phyloP scores from a whole-genome alignment of 2,888 invertebrate species.

The Synanthedon andrenaeformis region DNA sequence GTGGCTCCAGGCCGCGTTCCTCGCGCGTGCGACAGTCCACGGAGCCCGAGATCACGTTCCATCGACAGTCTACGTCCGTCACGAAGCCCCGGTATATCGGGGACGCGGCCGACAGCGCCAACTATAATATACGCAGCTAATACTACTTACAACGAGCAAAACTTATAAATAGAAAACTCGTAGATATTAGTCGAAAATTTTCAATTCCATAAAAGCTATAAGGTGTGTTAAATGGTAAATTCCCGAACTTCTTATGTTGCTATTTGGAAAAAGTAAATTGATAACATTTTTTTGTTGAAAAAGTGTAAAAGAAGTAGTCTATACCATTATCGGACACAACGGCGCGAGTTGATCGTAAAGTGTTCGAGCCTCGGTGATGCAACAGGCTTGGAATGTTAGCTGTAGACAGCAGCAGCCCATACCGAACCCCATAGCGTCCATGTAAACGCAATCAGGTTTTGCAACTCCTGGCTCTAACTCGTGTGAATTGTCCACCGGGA shows the following conservation, averaged over 20 bases:
- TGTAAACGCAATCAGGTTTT: constrained; percentile 91
- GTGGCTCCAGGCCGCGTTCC: constrained; percentile 84
- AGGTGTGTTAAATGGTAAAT: no score
- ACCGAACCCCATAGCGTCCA: constrained; percentile 99
- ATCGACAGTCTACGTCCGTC: constrained; percentile 96
- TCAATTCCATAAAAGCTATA: no score
- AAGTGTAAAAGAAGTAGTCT: neutral
- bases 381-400: constrained; percentile 96
- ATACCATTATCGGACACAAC: constrained; percentile 95
- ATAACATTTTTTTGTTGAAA: no score
- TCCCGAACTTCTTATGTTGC: no score
- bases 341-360: constrained; percentile 98
- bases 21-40: constrained; percentile 96
- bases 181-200: no score
- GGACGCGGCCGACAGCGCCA: constrained; percentile 96
- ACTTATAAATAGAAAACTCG: no score
- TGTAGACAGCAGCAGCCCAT: constrained; percentile 99
- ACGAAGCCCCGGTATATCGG: constrained; percentile 94
- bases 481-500: constrained; percentile 84
- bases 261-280: no score
- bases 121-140: constrained; percentile 71
- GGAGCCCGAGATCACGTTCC: constrained; percentile 96
- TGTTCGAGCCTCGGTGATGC: constrained; percentile 93
- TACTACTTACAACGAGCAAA: neutral
- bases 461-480: constrained; percentile 74